These are phyloP conservation scores for Sebastes trivittatus DNA, from an alignment of 2,797 vertebrate genomes.

Conservation along the genomic window DNA sequence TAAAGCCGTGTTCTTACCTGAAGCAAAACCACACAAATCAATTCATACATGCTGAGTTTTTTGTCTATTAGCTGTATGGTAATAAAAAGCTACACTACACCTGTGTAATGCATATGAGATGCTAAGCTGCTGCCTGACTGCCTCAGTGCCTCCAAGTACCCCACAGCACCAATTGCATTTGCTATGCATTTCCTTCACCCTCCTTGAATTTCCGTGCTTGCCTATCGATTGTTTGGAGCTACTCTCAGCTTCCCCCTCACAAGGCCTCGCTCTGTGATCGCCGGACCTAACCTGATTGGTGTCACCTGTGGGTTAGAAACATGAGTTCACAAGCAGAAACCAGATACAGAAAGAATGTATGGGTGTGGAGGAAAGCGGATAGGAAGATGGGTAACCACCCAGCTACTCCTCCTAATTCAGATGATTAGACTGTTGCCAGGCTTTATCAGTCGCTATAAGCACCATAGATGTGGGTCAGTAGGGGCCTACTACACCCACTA, in stretches of 20 bases:
- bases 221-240: conserved; percentile 37
- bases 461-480: no score
- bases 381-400: not conserved
- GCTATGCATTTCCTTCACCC: conserved; percentile 30
- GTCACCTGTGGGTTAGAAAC: conserved; percentile 5
- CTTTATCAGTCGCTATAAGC: accelerated
- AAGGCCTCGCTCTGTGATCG: conserved; percentile 2
- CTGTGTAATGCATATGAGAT: conserved; percentile 14
- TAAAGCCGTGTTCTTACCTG: conserved; percentile 54
- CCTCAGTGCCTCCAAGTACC: not conserved
- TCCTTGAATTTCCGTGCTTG: conserved; percentile 21
- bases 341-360: not conserved
- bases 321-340: not conserved
- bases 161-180: conserved; percentile 27
- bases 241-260: conserved; percentile 28
- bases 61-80: not conserved
- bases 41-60: conserved; percentile 5
- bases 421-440: no score
- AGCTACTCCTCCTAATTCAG: not conserved
- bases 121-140: not conserved
- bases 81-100: conserved; percentile 16
- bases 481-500: no score
- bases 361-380: not conserved
- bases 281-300: not conserved
- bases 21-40: conserved; percentile 24